Conservation (phyloP, 23 tunicate genomes). For the Phallusia fumigata region DNA sequence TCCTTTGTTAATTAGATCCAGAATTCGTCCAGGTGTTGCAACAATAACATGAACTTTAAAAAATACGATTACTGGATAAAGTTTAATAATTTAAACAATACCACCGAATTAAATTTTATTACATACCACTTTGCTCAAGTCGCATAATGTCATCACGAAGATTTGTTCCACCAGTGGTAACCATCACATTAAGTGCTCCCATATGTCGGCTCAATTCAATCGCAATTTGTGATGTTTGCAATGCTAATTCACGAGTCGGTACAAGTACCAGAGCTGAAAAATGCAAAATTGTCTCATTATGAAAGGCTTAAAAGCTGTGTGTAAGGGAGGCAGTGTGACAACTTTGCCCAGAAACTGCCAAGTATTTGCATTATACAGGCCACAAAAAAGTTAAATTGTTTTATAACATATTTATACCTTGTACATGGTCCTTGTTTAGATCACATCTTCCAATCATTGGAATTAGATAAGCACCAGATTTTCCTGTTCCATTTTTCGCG, state of each 20-base stretch:
- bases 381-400: too few species aligned
- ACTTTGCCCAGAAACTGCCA: too few species aligned
- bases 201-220: slow-evolving; percentile 91
- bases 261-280: slow-evolving; percentile 87
- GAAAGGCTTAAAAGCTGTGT: too few species aligned
- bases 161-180: slow-evolving; percentile 99
- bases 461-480: slow-evolving; percentile 94
- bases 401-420: slow-evolving; percentile 31
- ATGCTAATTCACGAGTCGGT: slow-evolving; percentile 96
- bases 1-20: slow-evolving; percentile 92
- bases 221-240: slow-evolving; percentile 98
- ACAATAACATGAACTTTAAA: slow-evolving; percentile 84
- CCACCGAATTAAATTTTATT: too few species aligned
- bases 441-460: slow-evolving; percentile 90
- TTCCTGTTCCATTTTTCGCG: slow-evolving; percentile 98
- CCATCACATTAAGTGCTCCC: slow-evolving; percentile 93
- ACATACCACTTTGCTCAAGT: slow-evolving; percentile 70
- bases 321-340: too few species aligned
- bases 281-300: background rate
- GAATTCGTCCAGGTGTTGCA: slow-evolving; percentile 97
- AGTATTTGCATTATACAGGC: too few species aligned
- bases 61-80: too few species aligned
- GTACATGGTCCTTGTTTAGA: slow-evolving; percentile 48
- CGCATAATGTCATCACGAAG: slow-evolving; percentile 97
- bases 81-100: too few species aligned